Percentiles rank a stretch among this genome's conserved stretches.
Conservation (phyloP, 2,113 vertebrate genomes). For the Saguinus midas region DNA sequence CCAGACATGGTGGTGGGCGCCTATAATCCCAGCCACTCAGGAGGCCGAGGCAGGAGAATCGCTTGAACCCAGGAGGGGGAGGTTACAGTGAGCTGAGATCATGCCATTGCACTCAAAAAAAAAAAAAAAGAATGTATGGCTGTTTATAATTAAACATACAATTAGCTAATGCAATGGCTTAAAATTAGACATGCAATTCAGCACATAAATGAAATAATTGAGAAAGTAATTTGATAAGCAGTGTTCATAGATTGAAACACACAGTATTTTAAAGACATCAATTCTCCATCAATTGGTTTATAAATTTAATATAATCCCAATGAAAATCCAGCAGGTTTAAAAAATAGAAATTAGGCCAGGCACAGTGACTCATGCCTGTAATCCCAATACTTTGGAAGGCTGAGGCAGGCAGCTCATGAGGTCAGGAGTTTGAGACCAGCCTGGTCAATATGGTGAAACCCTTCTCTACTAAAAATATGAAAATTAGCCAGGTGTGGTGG, state of each 20-base stretch:
- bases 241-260: background rate
- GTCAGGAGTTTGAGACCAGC: too few relatives aligned
- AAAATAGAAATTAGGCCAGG: background rate
- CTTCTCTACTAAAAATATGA: too few relatives aligned
- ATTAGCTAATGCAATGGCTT: background rate
- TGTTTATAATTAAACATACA: background rate
- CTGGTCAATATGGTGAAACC: too few relatives aligned
- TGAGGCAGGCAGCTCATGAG: too few relatives aligned
- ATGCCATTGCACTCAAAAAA: too few relatives aligned
- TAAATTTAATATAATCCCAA: background rate
- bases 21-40: too few relatives aligned
- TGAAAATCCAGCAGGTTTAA: background rate
- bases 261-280: background rate
- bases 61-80: too few relatives aligned
- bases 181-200: background rate
- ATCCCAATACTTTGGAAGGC: too few relatives aligned
- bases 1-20: rapidly evolving
- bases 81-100: too few relatives aligned
- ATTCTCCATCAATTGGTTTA: background rate
- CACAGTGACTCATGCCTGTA: too few relatives aligned
- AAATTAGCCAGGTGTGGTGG: too few relatives aligned
- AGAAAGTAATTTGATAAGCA: background rate
- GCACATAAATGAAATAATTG: background rate
- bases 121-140: background rate
- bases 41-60: too few relatives aligned